A percentile compares a stretch with the other conserved stretches of the same genome.
Evolutionary conservation across 1,140 invertebrate genomes (phyloP).

Genomic region (Dendrolimus punctatus): DNA sequence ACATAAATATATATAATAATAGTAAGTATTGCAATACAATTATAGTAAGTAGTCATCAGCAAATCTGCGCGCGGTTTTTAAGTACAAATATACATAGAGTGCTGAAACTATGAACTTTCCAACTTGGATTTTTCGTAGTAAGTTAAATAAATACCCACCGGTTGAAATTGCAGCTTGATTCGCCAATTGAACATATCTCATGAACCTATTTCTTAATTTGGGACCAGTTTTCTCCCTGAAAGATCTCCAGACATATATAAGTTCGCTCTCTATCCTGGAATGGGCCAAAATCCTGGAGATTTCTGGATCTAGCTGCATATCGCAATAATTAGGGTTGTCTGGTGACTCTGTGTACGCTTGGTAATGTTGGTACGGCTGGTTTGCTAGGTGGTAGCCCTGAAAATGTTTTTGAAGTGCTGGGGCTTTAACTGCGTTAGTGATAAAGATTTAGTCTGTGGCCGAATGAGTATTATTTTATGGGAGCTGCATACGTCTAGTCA

Average conservation of each 20-base stretch:
- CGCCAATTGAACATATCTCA: slow-evolving; percentile 83
- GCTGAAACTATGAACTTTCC: too few species aligned
- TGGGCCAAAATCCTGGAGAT: slow-evolving; percentile 78
- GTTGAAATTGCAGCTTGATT: slow-evolving; percentile 85
- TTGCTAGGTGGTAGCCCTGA: slow-evolving; percentile 33
- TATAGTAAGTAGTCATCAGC: too few species aligned
- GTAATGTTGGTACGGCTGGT: slow-evolving; percentile 43
- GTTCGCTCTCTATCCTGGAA: slow-evolving; percentile 81
- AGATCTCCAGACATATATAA: slow-evolving; percentile 83
- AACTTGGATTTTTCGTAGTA: too few species aligned
- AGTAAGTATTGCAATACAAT: too few species aligned
- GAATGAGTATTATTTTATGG: too few species aligned
- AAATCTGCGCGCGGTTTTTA: too few species aligned
- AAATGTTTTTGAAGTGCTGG: too few species aligned
- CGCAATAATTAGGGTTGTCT: slow-evolving; percentile 72
- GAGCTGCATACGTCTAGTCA: too few species aligned
- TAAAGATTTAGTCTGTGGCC: too few species aligned
- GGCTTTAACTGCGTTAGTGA: too few species aligned
- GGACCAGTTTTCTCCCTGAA: slow-evolving; percentile 86
- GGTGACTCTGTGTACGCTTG: slow-evolving; percentile 14
- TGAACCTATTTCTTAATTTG: slow-evolving; percentile 81
- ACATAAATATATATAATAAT: too few species aligned
- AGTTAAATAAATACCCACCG: slow-evolving; percentile 68
- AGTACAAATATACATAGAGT: too few species aligned
- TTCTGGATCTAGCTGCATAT: slow-evolving; percentile 80